Evolutionary conservation across 2,113 vertebrate species (phyloP).

Genomic region (Meriones unguiculatus): DNA sequence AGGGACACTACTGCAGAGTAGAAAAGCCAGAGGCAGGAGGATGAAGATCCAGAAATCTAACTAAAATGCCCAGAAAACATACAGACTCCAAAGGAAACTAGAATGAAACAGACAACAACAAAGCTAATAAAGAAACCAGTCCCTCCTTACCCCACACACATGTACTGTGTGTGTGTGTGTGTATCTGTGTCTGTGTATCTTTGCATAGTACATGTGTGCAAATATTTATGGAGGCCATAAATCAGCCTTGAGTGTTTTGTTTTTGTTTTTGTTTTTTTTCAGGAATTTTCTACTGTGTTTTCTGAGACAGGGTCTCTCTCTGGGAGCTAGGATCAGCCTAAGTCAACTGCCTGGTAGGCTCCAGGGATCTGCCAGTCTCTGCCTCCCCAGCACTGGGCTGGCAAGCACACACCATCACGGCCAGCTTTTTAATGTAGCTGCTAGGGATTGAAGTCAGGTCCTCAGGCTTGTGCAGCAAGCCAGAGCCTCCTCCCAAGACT

Average conservation of each 20-base stretch:
- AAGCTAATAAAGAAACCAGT: not conserved
- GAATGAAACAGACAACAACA: not conserved
- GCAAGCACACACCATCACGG: too few species aligned
- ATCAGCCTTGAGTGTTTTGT: not conserved
- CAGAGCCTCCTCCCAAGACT: too few species aligned
- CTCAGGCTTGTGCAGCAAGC: too few species aligned
- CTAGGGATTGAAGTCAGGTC: not conserved
- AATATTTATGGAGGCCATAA: not conserved
- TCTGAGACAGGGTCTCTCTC: not conserved
- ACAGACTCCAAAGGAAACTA: not conserved
- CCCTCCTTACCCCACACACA: not conserved
- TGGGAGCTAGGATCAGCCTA: not conserved
- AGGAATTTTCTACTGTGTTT: not conserved
- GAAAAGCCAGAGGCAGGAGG: not conserved
- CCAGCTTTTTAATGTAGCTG: not conserved
- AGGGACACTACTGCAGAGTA: not conserved
- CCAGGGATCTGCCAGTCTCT: not conserved
- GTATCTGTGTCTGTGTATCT: too few species aligned
- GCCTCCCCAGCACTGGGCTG: too few species aligned
- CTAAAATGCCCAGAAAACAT: not conserved
- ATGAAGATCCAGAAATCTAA: not conserved
- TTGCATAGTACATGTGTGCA: not conserved
- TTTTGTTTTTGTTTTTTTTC: too few species aligned
- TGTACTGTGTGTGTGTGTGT: not conserved
- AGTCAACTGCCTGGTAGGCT: too few species aligned